Evolutionary conservation across 2,797 vertebrate species (phyloP).

Genomic region (Eurystomus glaucurus): DNA sequence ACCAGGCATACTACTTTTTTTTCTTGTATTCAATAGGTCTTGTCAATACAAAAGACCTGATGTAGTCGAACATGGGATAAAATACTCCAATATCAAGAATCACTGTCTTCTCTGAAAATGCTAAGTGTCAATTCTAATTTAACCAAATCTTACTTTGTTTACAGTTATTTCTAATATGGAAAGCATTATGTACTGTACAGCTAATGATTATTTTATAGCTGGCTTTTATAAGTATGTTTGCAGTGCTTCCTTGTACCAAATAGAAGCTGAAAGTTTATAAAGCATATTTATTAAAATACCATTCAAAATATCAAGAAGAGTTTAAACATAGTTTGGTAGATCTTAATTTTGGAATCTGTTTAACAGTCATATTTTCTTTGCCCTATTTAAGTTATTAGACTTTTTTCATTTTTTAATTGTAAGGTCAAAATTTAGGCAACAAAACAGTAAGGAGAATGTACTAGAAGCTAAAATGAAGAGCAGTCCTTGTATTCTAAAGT

Average conservation of each 20-base stretch:
- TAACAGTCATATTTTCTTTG: not conserved
- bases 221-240: constrained; percentile 13
- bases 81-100: constrained; percentile 74
- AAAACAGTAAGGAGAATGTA: not conserved
- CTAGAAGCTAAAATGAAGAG: constrained; percentile 1
- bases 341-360: not conserved
- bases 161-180: constrained; percentile 46
- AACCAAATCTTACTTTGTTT: constrained; percentile 28
- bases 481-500: not conserved
- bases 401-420: not conserved
- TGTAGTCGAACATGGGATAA: constrained; percentile 74
- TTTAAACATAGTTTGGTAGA: not conserved
- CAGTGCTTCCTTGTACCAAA: not conserved
- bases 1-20: constrained; percentile 58
- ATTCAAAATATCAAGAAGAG: not conserved
- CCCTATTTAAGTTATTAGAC: not conserved
- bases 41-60: constrained; percentile 72
- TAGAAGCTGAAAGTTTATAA: constrained; percentile 28
- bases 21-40: constrained; percentile 74
- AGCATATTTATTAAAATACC: constrained; percentile 6
- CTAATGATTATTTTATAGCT: not conserved
- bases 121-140: constrained; percentile 69
- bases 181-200: constrained; percentile 30
- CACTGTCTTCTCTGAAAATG: constrained; percentile 77
- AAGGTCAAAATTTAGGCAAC: not conserved